Evolutionary conservation across 2,797 vertebrate genomes (phyloP), one percentile per base, ranked within the genome.

Genomic region (Urophycis tenuis): DNA sequence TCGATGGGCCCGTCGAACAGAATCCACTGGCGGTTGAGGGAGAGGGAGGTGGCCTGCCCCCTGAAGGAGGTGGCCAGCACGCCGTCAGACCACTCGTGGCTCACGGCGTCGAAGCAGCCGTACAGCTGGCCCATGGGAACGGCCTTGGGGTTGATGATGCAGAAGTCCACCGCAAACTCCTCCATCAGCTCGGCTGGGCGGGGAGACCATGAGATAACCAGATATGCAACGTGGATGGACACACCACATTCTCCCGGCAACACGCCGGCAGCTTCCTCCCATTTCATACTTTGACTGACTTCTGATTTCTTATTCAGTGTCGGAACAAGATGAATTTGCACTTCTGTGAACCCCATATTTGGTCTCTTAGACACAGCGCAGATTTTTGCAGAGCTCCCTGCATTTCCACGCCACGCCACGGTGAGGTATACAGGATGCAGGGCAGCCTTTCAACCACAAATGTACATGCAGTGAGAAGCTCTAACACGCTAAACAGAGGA

Each of bases 1-100:
- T 98, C 97, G 33, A 98, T 93, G 0, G 96, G 97, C 1, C 97
- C 97, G 82, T 99, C 97, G 88, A 98, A 99, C 83, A 99, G 80
- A 83, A 98, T 98, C 96, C 97, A 99, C 84, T 97, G 96, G 30
- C 95, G 88, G 78, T 95, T 78, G 0, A 95, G 94, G 6, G 94
- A 92, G 0, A 85, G 82, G 34, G 94, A 95, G 79, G 93, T 90
- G 0, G 96, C 96, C 85, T 99, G 95, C 3, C 95, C 88, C 73
- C 96, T 93, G 87, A 95, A 98, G 60, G 94, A 84, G 5, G 90
- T 95, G 78, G 97, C 95, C 29, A 99, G 91, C 32, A 97, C 86
- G 0, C 97, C 97, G 12, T 98, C 96, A 2, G 94, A 94, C 96
- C 97, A 97, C 79, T 99, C 96, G 0, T 96, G 96, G 82, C 96